Base-by-base conservation (phyloP, 2,113 vertebrate species). In the Tachuris rubrigastra region DNA sequence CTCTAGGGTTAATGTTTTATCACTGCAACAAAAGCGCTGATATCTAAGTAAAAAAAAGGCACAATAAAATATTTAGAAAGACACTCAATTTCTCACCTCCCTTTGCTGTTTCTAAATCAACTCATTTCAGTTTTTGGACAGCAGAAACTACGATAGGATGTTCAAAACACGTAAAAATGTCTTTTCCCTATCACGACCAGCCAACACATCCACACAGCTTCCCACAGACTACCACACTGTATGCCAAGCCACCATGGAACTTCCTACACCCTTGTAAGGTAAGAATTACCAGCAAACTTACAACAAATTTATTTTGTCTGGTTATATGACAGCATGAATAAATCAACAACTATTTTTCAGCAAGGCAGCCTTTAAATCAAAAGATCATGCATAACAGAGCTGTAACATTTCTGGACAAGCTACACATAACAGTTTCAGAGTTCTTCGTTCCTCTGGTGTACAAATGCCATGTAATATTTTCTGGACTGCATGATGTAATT, bases 401-500 rank as follows among this genome's bases (percentile, higher is more conserved):
- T n/a, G 22, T 17, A 18, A 66, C 24, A 22, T 31, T 80, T 80
- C 58, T 33, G 31, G 28, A 42, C 16, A 89, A 63, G 58, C 44
- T 55, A 75, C 27, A 63, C 6, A 19, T 53, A 82, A 56, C 25
- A 53, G 42, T 79, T 80, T 63, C 63, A 56, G 39, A 37, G 69
- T 14, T 80, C 25, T 39, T 62, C 4, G 8, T 8, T 62, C 24
- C 18, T 44, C 14, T 39, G 15, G 16, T 13, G 27, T 47, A 55
- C 8, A 83, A 77, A 62, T 5, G 16, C 25, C 49, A 63, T 39
- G 42, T 10, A 50, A 67, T 18, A 44, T 23, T 46, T 56, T 28
- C 58, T 10, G 42, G 8, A 74, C 8, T 7, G 3, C 0, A 2
- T 2, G 2, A 17, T 41, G 11, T 22, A 67, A 49, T 56, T 85